Conservation (phyloP, 2,888 invertebrate genomes). For the Zeuzera pyrina region DNA sequence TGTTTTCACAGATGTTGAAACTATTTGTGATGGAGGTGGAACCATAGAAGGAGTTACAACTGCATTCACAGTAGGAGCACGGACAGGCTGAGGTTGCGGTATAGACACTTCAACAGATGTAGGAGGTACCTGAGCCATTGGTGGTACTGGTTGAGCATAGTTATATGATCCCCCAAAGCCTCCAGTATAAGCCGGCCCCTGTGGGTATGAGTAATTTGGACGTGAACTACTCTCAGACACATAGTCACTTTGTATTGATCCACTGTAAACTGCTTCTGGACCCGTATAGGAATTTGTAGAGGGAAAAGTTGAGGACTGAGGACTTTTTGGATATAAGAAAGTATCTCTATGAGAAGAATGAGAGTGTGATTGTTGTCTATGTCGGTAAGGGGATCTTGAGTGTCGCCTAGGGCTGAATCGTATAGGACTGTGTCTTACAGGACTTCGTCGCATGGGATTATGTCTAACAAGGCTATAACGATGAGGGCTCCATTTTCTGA, state of each 20-base stretch:
- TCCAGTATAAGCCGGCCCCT: slow-evolving; percentile 24
- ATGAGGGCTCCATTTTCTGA: slow-evolving; percentile 2
- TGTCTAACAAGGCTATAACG: slow-evolving; percentile 5
- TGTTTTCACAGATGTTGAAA: slow-evolving; percentile 4
- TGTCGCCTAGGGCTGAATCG: neutral
- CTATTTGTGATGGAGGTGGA: slow-evolving; percentile 28
- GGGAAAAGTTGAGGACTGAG: slow-evolving; percentile 11
- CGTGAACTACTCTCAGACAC: slow-evolving; percentile 9
- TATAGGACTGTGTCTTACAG: slow-evolving; percentile 4
- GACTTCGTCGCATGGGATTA: slow-evolving; percentile 8
- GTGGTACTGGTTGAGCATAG: slow-evolving; percentile 24
- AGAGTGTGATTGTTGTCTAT: slow-evolving; percentile 5
- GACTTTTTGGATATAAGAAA: slow-evolving; percentile 35
- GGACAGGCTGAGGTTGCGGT: slow-evolving; percentile 20
- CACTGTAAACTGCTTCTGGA: neutral
- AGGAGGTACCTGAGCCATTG: slow-evolving; percentile 6
- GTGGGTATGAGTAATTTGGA: slow-evolving; percentile 21
- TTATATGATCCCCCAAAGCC: slow-evolving; percentile 29
- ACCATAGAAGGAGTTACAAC: slow-evolving; percentile 21
- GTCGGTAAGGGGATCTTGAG: too few relatives aligned
- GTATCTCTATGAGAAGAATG: slow-evolving; percentile 19
- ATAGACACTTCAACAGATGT: slow-evolving; percentile 13
- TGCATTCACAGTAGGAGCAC: slow-evolving; percentile 12
- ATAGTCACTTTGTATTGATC: slow-evolving; percentile 12
- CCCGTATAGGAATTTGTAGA: slow-evolving; percentile 8